Evolutionary conservation across 2,797 vertebrate genomes (phyloP), one percentile per base, ranked within the genome.

Genomic region (Sciurus carolinensis): DNA sequence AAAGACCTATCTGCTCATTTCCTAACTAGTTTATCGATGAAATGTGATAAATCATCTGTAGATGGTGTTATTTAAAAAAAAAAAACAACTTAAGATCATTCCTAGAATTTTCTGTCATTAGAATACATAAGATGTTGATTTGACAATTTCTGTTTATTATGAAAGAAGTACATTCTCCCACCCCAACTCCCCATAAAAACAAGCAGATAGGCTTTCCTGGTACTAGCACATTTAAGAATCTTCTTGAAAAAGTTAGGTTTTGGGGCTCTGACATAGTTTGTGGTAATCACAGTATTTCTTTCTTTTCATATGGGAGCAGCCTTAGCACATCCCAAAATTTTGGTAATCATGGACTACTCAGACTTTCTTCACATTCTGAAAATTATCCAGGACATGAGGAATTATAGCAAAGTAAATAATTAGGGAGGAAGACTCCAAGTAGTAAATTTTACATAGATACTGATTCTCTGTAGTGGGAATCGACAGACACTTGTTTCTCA

Each of bases 381-480:
- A 86, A 62, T 54, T 75, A 57, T 52, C 50, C 36, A 86, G 83
- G 50, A 64, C 14, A 17, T 57, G 13, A 87, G 13, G 62, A 90
- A 6, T 94, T 86, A 66, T 71, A 85, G 52, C 47, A 87, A 96
- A 89, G 66, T 69, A 82, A 17, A 44, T 36, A 90, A 30, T 94
- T 72, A 90, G 39, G 50, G 44, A 88, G 62, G 39, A 82, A 73
- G 39, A 64, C 62, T 92, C 44, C 44, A 95, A 88, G 42, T 82
- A 14, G 17, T 87, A 82, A 77, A 77, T 88, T 91, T 96, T 73
- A 94, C 33, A 39, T 39, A 87, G n/a, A 81, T 84, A 54, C 52
- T 87, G n/a, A 81, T 90, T 95, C 91, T 95, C 67, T 90, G 3
- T 83, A 79, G 42, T 87, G 33, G n/a, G 28, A 47, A 84, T 94